Percentiles rank a stretch among this genome's conserved stretches.
phyloP scores from a whole-genome alignment of 2,113 vertebrate species.

The Terrapene triunguis region DNA sequence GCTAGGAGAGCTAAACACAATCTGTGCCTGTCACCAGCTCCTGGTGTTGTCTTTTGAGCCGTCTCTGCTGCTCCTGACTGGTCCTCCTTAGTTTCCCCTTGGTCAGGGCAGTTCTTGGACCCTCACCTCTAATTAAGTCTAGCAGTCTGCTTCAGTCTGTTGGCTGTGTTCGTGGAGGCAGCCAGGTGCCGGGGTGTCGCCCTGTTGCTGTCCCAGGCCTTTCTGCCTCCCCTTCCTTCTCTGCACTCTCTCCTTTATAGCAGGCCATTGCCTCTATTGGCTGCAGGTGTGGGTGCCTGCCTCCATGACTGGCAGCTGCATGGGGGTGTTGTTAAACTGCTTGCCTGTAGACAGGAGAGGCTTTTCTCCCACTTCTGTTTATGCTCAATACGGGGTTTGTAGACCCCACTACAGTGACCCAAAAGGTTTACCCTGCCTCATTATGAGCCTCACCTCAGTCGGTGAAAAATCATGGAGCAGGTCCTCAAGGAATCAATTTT shows the following conservation, averaged over 20 bases:
- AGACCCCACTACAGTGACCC: background rate
- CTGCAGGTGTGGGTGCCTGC: background rate
- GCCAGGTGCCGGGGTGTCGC: background rate
- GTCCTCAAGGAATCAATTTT: too few relatives aligned
- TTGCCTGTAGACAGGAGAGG: background rate
- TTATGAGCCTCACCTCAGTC: background rate
- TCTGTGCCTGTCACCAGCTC: background rate
- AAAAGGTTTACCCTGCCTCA: constrained; percentile 18
- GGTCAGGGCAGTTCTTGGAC: background rate
- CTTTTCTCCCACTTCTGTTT: background rate
- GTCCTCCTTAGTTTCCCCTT: background rate
- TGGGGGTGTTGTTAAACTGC: background rate
- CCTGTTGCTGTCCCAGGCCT: background rate
- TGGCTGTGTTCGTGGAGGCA: background rate
- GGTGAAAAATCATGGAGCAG: too few relatives aligned
- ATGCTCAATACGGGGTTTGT: background rate
- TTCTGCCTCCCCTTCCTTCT: too few relatives aligned
- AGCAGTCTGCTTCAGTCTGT: background rate
- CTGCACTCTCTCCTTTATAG: background rate
- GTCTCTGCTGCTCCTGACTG: background rate
- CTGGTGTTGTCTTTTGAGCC: background rate
- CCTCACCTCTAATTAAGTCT: background rate
- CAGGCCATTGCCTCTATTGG: background rate
- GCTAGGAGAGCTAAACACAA: constrained; percentile 53
- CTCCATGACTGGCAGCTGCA: background rate